These are phyloP conservation scores for Scaptomyza graminum DNA, from an alignment of 1,140 invertebrate species.

Conservation along the genomic window DNA sequence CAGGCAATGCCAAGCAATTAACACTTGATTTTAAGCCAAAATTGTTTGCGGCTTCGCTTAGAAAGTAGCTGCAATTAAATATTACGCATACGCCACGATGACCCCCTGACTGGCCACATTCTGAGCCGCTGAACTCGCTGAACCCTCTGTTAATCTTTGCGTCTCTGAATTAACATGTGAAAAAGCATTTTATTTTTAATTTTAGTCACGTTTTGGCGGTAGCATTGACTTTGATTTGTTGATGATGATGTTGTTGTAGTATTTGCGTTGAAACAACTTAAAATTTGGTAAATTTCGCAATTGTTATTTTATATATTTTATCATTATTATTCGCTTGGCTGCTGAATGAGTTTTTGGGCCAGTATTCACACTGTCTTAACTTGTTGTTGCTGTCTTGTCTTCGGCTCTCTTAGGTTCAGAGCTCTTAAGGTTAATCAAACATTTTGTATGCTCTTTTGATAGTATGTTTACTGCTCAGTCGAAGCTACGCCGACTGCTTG, in stretches of 20 bases:
- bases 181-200: constrained; percentile 25
- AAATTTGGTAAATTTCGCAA: constrained; percentile 70
- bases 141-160: neutral
- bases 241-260: constrained; percentile 21
- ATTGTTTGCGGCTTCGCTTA: constrained; percentile 1
- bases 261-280: constrained; percentile 33
- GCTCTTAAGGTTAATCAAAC: constrained; percentile 77
- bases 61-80: constrained; percentile 25
- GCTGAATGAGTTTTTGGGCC: constrained; percentile 68
- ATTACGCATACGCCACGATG: constrained; percentile 61
- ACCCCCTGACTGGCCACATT: constrained; percentile 56
- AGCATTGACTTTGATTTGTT: constrained; percentile 33
- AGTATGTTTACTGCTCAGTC: constrained; percentile 5
- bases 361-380: constrained; percentile 53
- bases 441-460: constrained; percentile 69
- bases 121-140: constrained; percentile 27
- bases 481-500: constrained; percentile 31
- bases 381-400: constrained; percentile 11
- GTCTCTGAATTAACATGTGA: constrained; percentile 11
- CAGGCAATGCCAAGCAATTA: constrained; percentile 43
- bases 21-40: constrained; percentile 5
- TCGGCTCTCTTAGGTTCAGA: constrained; percentile 46
- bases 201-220: constrained; percentile 60
- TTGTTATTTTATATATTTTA: constrained; percentile 57
- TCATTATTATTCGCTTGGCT: constrained; percentile 41